Conservation (phyloP, 2,797 vertebrate species). For the Glyptemys insculpta region DNA sequence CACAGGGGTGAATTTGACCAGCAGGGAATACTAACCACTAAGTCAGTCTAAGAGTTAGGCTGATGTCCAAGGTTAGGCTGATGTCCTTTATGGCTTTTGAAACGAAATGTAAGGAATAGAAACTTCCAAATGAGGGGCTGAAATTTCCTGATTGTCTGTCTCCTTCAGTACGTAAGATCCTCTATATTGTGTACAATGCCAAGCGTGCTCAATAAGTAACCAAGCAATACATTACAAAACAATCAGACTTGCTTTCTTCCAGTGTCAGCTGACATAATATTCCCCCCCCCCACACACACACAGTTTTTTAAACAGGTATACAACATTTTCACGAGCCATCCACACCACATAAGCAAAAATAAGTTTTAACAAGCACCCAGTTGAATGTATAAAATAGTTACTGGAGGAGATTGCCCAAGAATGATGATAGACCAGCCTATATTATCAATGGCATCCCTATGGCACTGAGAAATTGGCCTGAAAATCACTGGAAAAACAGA, state of each 20-base stretch:
- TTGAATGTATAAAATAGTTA: constrained; percentile 11
- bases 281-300: neutral
- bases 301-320: neutral
- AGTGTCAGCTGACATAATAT: neutral
- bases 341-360: constrained; percentile 2
- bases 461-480: fast-evolving
- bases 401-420: constrained; percentile 45
- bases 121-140: neutral
- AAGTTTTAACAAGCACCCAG: neutral
- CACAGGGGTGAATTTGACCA: neutral
- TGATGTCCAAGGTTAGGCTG: neutral
- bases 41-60: neutral
- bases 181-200: neutral
- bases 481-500: neutral
- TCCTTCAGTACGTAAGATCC: neutral
- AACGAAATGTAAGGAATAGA: neutral
- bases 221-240: neutral
- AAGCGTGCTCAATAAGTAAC: neutral
- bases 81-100: neutral
- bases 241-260: neutral
- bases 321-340: neutral
- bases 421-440: constrained; percentile 43
- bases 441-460: neutral
- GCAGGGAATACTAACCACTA: neutral
- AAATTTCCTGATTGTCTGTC: neutral